A percentile compares a stretch with the other conserved stretches of the same genome.
Conservation (phyloP, 2,113 vertebrate genomes). For the Ammodramus savannarum region DNA sequence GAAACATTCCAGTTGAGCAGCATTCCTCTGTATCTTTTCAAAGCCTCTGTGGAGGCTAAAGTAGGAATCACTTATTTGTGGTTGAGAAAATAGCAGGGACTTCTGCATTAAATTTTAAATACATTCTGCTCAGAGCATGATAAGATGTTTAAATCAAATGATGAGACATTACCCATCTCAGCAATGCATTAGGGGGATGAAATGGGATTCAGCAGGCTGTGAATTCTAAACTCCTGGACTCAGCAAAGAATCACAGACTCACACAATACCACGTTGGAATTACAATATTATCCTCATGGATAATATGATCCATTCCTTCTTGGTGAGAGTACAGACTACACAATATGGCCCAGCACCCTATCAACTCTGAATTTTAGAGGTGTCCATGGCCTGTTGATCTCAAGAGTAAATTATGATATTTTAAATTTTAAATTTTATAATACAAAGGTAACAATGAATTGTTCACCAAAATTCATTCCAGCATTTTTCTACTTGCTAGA, state of each 20-base stretch:
- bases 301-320: background rate
- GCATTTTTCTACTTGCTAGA: background rate
- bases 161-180: background rate
- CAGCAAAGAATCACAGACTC: background rate
- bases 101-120: constrained; percentile 61
- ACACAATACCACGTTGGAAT: background rate
- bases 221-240: background rate
- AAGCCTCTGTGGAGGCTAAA: constrained; percentile 18
- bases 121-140: constrained; percentile 8
- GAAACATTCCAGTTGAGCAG: constrained; percentile 44
- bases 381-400: background rate
- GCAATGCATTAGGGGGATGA: constrained; percentile 23
- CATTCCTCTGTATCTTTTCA: constrained; percentile 34
- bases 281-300: background rate
- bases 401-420: background rate
- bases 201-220: background rate
- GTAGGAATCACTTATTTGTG: constrained; percentile 26
- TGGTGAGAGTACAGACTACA: background rate
- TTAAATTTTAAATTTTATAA: background rate
- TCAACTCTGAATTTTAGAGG: background rate
- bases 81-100: constrained; percentile 38
- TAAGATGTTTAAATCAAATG: constrained; percentile 30
- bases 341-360: background rate
- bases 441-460: background rate
- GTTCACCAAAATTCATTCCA: background rate